Percentiles rank a stretch among this genome's conserved stretches.
Conservation (phyloP, 1,140 invertebrate species). For the Hydropsyche tenuis region DNA sequence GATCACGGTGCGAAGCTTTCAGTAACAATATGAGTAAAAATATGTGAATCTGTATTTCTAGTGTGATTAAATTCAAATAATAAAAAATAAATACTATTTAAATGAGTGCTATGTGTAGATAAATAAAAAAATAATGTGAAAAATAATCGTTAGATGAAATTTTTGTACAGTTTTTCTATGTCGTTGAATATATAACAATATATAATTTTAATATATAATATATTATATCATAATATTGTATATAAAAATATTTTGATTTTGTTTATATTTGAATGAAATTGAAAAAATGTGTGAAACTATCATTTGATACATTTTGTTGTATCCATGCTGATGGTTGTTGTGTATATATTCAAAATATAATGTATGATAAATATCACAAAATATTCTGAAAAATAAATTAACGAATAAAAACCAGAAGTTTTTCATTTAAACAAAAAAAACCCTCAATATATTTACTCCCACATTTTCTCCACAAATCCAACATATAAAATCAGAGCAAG, state of each 20-base stretch:
- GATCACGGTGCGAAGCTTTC: no score
- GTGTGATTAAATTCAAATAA: constrained; percentile 5
- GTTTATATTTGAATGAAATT: background rate
- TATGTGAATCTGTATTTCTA: constrained; percentile 8
- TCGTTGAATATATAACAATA: constrained; percentile 28
- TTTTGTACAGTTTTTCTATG: constrained; percentile 39
- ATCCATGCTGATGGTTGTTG: constrained; percentile 5
- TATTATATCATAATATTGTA: constrained; percentile 9
- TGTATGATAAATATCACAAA: constrained; percentile 18
- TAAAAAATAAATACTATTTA: constrained; percentile 6
- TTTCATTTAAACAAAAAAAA: no score
- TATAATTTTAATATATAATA: constrained; percentile 20
- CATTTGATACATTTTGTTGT: constrained; percentile 9
- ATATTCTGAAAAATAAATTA: constrained; percentile 29
- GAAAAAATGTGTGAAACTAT: background rate
- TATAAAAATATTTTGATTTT: constrained; percentile 22
- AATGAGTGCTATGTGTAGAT: constrained; percentile 25
- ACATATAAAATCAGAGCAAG: no score
- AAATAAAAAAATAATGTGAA: background rate
- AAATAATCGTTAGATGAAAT: constrained; percentile 33
- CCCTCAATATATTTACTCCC: no score
- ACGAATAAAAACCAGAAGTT: background rate
- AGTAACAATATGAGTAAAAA: no score
- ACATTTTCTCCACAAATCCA: no score
- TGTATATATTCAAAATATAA: constrained; percentile 11